Conservation (phyloP, 2,797 vertebrate genomes). For the Crocodylus rhombifer region DNA sequence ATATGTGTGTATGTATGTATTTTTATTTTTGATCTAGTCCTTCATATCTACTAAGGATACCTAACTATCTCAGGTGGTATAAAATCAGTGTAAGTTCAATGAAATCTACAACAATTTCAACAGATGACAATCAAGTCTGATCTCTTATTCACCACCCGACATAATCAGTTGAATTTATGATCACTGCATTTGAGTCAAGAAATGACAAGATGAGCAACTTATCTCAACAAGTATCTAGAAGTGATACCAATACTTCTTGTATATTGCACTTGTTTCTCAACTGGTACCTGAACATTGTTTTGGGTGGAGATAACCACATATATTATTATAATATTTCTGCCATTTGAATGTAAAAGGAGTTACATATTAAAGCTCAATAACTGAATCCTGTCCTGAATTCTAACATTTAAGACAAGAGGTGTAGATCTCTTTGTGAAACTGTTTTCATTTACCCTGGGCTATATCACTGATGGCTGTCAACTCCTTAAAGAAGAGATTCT, state of each 20-base stretch:
- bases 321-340: background rate
- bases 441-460: background rate
- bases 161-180: background rate
- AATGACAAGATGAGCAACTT: background rate
- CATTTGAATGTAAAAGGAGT: background rate
- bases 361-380: background rate
- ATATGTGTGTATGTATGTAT: no score
- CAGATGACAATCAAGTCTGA: background rate
- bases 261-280: background rate
- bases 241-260: background rate
- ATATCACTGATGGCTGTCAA: background rate
- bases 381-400: background rate
- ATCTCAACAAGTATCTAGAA: background rate
- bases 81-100: background rate
- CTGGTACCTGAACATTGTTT: background rate
- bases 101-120: background rate
- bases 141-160: background rate
- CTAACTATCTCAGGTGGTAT: background rate
- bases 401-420: background rate
- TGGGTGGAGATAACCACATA: background rate
- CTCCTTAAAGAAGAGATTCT: background rate
- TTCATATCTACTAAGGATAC: background rate
- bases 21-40: background rate
- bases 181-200: background rate
- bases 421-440: background rate